phyloP scores from a whole-genome alignment of 2,797 vertebrate species.

The Galaxias olidus region DNA sequence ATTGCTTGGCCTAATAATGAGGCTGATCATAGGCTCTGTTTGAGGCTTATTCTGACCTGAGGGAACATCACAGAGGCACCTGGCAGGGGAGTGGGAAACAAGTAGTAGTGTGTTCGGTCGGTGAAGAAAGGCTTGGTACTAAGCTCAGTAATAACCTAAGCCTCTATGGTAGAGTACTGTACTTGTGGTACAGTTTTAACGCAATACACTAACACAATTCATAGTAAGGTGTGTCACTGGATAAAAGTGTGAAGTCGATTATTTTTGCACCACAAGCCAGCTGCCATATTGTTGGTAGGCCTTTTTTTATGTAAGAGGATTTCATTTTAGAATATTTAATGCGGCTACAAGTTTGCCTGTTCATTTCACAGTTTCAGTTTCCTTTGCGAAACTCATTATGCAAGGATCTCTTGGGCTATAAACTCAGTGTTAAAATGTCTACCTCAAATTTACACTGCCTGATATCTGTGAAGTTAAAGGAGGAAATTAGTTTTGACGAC shows the following conservation, averaged over 20 bases:
- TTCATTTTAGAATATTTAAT: constrained; percentile 56
- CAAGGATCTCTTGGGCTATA: constrained; percentile 41
- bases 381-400: constrained; percentile 62
- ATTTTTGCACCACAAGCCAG: constrained; percentile 36
- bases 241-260: too few relatives aligned
- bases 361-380: constrained; percentile 66
- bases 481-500: too few relatives aligned
- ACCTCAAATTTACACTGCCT: constrained; percentile 37
- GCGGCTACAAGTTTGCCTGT: constrained; percentile 55
- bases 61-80: constrained; percentile 35
- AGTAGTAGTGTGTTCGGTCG: background rate
- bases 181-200: too few relatives aligned
- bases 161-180: too few relatives aligned
- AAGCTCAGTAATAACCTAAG: too few relatives aligned
- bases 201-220: too few relatives aligned
- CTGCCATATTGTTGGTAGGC: constrained; percentile 54
- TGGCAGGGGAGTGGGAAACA: constrained; percentile 9
- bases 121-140: constrained; percentile 1
- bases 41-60: constrained; percentile 56
- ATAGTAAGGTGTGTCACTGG: too few relatives aligned
- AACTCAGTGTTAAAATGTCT: constrained; percentile 47
- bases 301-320: constrained; percentile 63
- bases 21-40: constrained; percentile 61
- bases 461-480: constrained; percentile 6
- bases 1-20: constrained; percentile 63